Base-by-base conservation (phyloP, 2,888 invertebrate species). In the Charanyca ferruginea region DNA sequence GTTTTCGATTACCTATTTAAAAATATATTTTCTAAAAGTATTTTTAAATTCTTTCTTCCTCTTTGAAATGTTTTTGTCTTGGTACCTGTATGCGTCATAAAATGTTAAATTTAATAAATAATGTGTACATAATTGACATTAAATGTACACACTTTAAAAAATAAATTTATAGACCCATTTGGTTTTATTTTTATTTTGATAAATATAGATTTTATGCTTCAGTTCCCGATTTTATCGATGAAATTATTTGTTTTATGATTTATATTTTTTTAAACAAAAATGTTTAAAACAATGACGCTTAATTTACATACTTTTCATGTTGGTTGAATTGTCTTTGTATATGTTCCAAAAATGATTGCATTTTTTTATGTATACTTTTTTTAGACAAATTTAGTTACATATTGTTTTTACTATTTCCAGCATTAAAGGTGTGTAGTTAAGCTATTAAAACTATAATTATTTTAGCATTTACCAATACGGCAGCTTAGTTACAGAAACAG, bases 391-490 rank as follows among this genome's bases (percentile, higher is more conserved):
- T 38, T 9, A 61, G 20, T 61, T 25, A 32, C 53, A 44, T 73
- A 57, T 68, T 61, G 57, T 42, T 54, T 41, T 23, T 55, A 20
- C 44, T 3, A 62, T 67, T 79, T 77, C 85, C 89, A 89, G 87
- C 90, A 92, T 84, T 86, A 83, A 93, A 92, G 87, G 94, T 93
- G 89, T 91, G 94, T 92, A 84, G 79, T 89, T 89, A 86, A 90
- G 91, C 88, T 78, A 77, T 72, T 86, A 92, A 91, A 85, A 77
- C 85, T 49, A 58, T 86, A 88, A 90, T 88, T 86, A 88, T 86
- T 87, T 90, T 94, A 94, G 94, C 95, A 95, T 95, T 95, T 95
- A 95, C 95, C 95, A 95, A 95, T 93, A 94, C 91, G 95, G 94
- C 95, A 94, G 95, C 94, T 93, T 94, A 91, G 90, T 86, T 85